These are phyloP conservation scores for Phenganax marumi DNA, from an alignment of 92 coral and sea anemone genomes.

Conservation along the genomic window DNA sequence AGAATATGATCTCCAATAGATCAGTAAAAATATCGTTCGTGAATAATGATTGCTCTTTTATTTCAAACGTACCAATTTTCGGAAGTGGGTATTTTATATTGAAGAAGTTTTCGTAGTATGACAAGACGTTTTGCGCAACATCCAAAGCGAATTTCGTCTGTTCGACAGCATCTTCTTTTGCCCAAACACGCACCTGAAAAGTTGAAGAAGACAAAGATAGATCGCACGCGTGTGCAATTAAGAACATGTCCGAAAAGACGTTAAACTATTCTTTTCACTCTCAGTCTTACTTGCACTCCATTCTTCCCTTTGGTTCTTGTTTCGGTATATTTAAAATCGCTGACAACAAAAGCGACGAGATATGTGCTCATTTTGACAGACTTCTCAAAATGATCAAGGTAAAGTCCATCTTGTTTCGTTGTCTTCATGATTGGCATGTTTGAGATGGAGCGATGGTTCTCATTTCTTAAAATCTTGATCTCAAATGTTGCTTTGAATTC, in stretches of 20 bases:
- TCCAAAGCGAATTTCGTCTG: conserved; percentile 61
- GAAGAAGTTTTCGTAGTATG: conserved; percentile 84
- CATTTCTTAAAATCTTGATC: conserved; percentile 63
- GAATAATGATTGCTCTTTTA: neutral
- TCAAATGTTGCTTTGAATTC: conserved; percentile 77
- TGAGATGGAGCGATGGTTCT: conserved; percentile 60
- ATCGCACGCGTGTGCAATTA: too few relatives aligned
- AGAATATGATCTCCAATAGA: neutral
- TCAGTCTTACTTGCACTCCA: conserved; percentile 60
- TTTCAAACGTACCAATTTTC: conserved; percentile 70
- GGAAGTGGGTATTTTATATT: conserved; percentile 73
- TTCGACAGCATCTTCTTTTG: conserved; percentile 64
- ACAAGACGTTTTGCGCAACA: conserved; percentile 68
- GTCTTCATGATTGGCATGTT: conserved; percentile 77
- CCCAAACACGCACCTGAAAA: conserved; percentile 81
- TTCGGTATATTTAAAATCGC: conserved; percentile 67
- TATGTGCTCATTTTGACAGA: conserved; percentile 84
- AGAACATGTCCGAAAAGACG: neutral
- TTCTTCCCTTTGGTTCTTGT: conserved; percentile 48
- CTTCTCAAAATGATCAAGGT: conserved; percentile 56
- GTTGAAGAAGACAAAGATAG: too few relatives aligned
- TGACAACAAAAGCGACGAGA: conserved; percentile 82
- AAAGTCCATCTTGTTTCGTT: conserved; percentile 48
- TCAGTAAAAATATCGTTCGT: neutral
- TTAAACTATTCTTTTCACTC: neutral